phyloP scores from a whole-genome alignment of 2,113 vertebrate species.

The Athene noctua region DNA sequence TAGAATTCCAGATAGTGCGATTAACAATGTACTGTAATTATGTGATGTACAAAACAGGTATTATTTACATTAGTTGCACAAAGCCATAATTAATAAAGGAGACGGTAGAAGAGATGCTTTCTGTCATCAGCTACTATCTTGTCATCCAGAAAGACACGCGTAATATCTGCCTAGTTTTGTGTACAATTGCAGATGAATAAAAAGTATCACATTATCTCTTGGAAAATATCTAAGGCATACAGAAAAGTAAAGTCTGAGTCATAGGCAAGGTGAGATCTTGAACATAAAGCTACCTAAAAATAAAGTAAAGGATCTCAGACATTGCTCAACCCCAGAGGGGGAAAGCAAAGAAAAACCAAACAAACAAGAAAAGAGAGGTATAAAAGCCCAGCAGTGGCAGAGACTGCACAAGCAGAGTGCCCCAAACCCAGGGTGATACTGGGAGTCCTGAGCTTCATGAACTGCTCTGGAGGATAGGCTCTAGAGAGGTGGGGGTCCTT shows the following conservation, averaged over 20 bases:
- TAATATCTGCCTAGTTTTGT: neutral
- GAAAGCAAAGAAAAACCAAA: neutral
- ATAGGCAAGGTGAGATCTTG: neutral
- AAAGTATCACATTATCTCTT: neutral
- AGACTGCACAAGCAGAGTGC: neutral
- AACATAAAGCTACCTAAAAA: neutral
- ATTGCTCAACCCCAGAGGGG: neutral
- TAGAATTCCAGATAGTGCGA: neutral
- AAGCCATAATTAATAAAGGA: neutral
- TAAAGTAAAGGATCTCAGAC: neutral
- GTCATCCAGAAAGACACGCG: neutral
- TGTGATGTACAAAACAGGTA: neutral
- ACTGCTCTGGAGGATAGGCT: neutral
- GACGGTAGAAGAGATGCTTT: neutral
- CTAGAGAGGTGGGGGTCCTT: neutral
- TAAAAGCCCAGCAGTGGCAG: neutral
- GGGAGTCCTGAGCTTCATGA: neutral
- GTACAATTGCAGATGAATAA: neutral
- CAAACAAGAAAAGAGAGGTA: neutral
- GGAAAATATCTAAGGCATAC: neutral
- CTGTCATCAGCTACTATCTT: neutral
- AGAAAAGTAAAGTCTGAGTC: neutral
- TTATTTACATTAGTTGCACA: neutral
- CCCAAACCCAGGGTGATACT: neutral
- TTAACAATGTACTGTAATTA: neutral